Percentiles rank a stretch among this genome's conserved stretches.
Evolutionary conservation across 1,140 invertebrate species (phyloP).

Genomic region (Drosophila ironensis): DNA sequence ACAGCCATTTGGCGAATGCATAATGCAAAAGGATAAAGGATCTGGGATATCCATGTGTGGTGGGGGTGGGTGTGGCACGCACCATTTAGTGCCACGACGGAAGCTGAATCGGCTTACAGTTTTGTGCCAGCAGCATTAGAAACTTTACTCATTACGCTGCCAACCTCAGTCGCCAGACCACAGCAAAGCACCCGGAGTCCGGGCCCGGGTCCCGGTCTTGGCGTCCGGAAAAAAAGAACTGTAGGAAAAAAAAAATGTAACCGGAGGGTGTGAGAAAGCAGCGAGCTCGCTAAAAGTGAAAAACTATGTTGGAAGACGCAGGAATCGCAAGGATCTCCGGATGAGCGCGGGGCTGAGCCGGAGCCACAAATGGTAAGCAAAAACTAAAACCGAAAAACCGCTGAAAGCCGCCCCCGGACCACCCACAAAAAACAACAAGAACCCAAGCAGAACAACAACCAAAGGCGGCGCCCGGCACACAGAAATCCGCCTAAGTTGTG

Average conservation of each 20-base stretch:
- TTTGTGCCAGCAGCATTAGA: conserved; percentile 72
- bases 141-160: conserved; percentile 78
- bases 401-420: conserved; percentile 50
- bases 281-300: conserved; percentile 73
- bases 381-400: conserved; percentile 38
- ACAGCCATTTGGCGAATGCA: conserved; percentile 71
- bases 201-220: background rate
- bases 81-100: conserved; percentile 52
- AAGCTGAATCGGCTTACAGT: conserved; percentile 54
- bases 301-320: conserved; percentile 69
- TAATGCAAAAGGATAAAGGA: conserved; percentile 47
- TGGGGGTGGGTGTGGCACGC: conserved; percentile 21
- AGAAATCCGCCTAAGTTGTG: conserved; percentile 75
- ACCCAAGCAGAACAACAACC: conserved; percentile 19
- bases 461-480: conserved; percentile 30
- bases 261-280: conserved; percentile 28
- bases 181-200: conserved; percentile 44
- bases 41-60: conserved; percentile 26
- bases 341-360: background rate
- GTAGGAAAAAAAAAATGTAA: conserved; percentile 15
- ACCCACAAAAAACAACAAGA: conserved; percentile 8
- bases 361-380: conserved; percentile 42
- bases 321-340: conserved; percentile 8
- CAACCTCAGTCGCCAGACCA: conserved; percentile 65
- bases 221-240: conserved; percentile 9